A percentile compares a stretch with the other conserved stretches of the same genome.
phyloP scores from a whole-genome alignment of 2,797 vertebrate species.

The Protosalanx chinensis region DNA sequence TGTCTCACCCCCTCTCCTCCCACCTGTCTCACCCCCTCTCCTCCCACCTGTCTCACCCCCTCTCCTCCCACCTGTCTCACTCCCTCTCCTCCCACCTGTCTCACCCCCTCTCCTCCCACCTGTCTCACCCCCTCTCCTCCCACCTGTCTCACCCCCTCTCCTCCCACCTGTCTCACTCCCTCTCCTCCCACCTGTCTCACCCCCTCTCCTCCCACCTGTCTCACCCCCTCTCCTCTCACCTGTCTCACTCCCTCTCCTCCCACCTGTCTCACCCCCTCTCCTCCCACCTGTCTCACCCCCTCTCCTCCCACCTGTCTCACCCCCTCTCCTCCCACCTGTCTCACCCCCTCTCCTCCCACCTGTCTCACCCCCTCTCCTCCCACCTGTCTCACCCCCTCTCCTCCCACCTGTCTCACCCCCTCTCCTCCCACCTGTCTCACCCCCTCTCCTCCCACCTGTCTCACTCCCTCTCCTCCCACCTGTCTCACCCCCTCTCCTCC shows the following conservation, averaged over 20 bases:
- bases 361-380: neutral
- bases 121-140: too few species aligned
- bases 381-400: neutral
- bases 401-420: neutral
- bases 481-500: too few species aligned
- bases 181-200: too few species aligned
- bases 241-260: neutral
- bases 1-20: too few species aligned
- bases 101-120: too few species aligned
- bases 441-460: conserved; percentile 10
- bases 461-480: neutral
- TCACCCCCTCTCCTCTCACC: neutral
- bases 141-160: too few species aligned
- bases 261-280: conserved; percentile 3
- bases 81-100: too few species aligned
- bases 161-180: too few species aligned
- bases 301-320: neutral
- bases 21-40: too few species aligned
- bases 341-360: conserved; percentile 10
- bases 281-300: neutral
- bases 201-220: neutral
- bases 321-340: too few species aligned
- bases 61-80: neutral
- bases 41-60: neutral
- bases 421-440: too few species aligned